Conservation (phyloP, 2,113 vertebrate species). For the Proterorhinus semilunaris region DNA sequence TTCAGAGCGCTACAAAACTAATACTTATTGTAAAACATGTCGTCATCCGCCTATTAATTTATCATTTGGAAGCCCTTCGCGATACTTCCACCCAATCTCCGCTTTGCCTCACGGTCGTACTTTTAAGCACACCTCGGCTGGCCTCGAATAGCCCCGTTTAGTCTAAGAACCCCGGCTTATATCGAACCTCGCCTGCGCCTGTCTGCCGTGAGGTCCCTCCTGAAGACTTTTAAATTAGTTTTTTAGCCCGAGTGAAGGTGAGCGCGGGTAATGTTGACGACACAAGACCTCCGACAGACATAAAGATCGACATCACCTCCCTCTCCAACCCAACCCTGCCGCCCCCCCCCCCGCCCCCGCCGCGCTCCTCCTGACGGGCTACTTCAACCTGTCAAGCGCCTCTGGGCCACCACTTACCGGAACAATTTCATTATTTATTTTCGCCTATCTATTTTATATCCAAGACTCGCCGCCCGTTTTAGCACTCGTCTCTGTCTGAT, state of each 20-base stretch:
- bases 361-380: constrained; percentile 47
- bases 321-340: too few species aligned
- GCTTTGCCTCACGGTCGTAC: neutral
- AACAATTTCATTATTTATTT: constrained; percentile 57
- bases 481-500: constrained; percentile 12
- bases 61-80: too few species aligned
- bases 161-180: neutral
- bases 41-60: too few species aligned
- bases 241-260: constrained; percentile 9
- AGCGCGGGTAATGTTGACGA: constrained; percentile 34
- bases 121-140: neutral
- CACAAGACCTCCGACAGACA: constrained; percentile 35
- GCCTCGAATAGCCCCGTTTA: neutral
- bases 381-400: constrained; percentile 62
- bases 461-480: constrained; percentile 2
- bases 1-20: too few species aligned
- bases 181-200: neutral
- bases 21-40: too few species aligned
- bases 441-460: constrained; percentile 35
- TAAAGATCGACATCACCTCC: constrained; percentile 35
- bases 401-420: constrained; percentile 51
- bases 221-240: constrained; percentile 19
- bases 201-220: neutral
- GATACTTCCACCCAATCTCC: neutral
- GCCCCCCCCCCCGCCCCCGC: neutral